Percentiles rank a stretch among this genome's conserved stretches.
phyloP scores from a whole-genome alignment of 2,113 vertebrate genomes.

The human region GRCh38 chr4:159798001-159798500 shows the following conservation, averaged over 20 bases:
- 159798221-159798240: neutral
- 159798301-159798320: constrained; percentile 20
- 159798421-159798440: neutral
- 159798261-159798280: neutral
- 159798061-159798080: neutral
- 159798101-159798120: neutral
- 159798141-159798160: neutral
- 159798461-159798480: neutral
- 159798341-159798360: neutral
- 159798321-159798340: neutral
- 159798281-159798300: neutral
- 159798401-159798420: neutral
- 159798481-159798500: neutral
- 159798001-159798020: neutral
- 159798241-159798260: neutral
- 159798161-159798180: too few species aligned
- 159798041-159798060: neutral
- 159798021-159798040: neutral
- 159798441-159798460: neutral
- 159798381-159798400: neutral
- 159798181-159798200: neutral
- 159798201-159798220: neutral
- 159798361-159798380: neutral
- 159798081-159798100: neutral
- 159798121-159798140: neutral